Conservation (phyloP, 1,140 invertebrate genomes). For the Ostrea edulis region DNA sequence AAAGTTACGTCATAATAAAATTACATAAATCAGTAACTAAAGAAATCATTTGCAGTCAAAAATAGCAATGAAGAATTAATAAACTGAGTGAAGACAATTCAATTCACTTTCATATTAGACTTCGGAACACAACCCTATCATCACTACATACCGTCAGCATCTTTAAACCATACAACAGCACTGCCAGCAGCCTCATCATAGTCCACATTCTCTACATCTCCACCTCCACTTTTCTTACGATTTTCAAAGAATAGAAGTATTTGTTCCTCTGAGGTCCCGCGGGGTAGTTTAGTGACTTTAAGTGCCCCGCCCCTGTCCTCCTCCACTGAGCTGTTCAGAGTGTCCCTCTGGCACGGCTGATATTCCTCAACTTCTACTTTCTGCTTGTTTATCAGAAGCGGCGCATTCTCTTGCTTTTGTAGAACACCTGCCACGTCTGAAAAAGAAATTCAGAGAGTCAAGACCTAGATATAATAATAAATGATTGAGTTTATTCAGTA, state of each 20-base stretch:
- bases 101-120: too few relatives aligned
- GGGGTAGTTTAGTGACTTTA: slow-evolving; percentile 23
- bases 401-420: neutral
- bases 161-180: neutral
- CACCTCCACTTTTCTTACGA: slow-evolving; percentile 55
- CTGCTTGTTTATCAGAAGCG: neutral
- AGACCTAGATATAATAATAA: too few relatives aligned
- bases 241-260: slow-evolving; percentile 61
- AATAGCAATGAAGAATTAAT: too few relatives aligned
- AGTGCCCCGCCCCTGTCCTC: neutral
- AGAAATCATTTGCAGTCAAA: too few relatives aligned
- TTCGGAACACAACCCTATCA: neutral
- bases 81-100: too few relatives aligned
- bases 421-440: neutral
- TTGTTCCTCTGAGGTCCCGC: slow-evolving; percentile 47
- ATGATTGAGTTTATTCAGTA: neutral
- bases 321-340: neutral
- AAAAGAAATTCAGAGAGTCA: neutral
- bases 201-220: slow-evolving; percentile 45
- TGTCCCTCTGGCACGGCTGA: neutral
- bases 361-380: neutral
- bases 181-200: slow-evolving; percentile 9
- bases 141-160: neutral
- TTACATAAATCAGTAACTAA: too few relatives aligned
- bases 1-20: too few relatives aligned